Conservation (phyloP, 2,797 vertebrate genomes). For the Mus minutoides region DNA sequence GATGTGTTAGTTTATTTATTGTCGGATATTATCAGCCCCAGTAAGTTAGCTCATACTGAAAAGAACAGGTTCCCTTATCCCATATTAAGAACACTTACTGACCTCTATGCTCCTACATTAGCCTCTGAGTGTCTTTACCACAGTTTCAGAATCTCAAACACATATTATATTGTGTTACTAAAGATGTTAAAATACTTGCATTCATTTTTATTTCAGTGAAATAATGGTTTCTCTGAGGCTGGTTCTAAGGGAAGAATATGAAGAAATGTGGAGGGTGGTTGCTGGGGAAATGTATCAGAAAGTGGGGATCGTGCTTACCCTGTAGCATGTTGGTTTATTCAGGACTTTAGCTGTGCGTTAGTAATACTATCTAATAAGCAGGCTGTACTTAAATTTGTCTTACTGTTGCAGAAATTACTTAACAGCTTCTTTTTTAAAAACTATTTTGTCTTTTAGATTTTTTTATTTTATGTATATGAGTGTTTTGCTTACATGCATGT, state of each 20-base stretch:
- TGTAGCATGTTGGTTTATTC: neutral
- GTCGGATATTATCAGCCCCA: neutral
- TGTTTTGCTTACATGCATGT: neutral
- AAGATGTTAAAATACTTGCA: neutral
- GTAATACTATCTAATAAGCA: neutral
- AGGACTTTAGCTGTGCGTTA: neutral
- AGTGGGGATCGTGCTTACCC: neutral
- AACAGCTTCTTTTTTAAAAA: neutral
- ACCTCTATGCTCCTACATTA: neutral
- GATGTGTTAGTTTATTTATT: slow-evolving; percentile 4
- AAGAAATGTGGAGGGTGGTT: neutral
- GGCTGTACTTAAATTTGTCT: neutral
- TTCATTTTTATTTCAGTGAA: neutral
- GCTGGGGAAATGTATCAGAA: neutral
- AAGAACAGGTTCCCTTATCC: neutral
- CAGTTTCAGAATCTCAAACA: neutral
- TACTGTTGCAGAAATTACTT: neutral
- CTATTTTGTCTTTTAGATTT: no score
- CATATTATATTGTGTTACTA: neutral
- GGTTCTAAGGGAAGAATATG: neutral
- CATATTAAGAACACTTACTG: neutral
- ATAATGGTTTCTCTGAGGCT: neutral
- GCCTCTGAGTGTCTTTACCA: neutral
- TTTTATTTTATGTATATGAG: neutral
- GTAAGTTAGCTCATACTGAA: neutral